phyloP scores from a whole-genome alignment of 2,797 vertebrate genomes.

The Spatula versicolor region DNA sequence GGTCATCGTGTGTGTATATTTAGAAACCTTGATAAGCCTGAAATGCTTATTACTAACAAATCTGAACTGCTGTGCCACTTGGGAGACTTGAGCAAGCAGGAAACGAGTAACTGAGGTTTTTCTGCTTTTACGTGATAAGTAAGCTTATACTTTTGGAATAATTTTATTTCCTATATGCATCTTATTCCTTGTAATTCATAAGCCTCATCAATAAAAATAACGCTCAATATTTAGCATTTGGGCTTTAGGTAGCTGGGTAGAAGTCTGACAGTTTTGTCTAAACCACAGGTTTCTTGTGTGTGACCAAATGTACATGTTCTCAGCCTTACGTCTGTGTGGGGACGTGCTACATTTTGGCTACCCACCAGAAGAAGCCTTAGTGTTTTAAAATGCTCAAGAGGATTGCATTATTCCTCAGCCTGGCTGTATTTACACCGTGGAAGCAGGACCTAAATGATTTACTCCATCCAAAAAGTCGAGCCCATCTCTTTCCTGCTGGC shows the following conservation, averaged over 20 bases:
- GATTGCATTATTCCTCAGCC: neutral
- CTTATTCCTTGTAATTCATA: neutral
- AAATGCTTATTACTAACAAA: slow-evolving; percentile 5
- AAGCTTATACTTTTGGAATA: neutral
- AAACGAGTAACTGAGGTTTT: neutral
- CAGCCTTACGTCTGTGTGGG: neutral
- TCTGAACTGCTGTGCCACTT: neutral
- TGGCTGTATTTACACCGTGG: neutral
- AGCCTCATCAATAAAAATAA: neutral
- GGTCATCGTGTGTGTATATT: slow-evolving; percentile 20
- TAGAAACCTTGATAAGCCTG: slow-evolving; percentile 36
- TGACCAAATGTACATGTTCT: neutral
- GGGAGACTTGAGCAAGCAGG: neutral
- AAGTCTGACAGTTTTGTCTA: neutral
- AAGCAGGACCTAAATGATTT: neutral
- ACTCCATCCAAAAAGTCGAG: neutral
- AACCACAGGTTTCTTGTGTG: neutral
- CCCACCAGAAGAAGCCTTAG: neutral
- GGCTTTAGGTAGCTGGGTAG: neutral
- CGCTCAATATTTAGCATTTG: neutral
- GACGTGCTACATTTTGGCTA: neutral
- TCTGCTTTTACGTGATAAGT: neutral
- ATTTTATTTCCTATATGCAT: neutral
- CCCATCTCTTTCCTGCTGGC: neutral
- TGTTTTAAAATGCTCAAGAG: neutral